These are phyloP conservation scores for Theocolax elegans DNA, from an alignment of 1,140 invertebrate species.

Conservation along the genomic window DNA sequence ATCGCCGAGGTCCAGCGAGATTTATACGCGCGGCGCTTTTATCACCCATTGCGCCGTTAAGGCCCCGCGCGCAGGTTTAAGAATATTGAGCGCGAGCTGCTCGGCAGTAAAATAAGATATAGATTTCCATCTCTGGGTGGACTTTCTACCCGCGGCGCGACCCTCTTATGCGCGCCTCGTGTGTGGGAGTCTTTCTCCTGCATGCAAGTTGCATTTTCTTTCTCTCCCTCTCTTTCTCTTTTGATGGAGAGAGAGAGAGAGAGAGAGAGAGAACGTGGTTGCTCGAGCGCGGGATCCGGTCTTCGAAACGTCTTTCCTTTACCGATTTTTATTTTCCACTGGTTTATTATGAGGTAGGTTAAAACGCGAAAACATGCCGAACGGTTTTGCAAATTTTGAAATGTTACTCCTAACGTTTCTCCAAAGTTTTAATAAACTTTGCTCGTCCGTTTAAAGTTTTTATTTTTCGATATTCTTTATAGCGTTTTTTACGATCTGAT, in stretches of 20 bases:
- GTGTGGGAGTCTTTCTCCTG: constrained; percentile 53
- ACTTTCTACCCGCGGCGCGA: constrained; percentile 55
- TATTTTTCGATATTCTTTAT: too few relatives aligned
- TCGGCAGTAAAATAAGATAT: constrained; percentile 62
- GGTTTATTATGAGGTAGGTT: constrained; percentile 2
- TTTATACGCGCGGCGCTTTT: constrained; percentile 54
- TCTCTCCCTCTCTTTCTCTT: background rate
- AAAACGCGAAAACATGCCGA: too few relatives aligned
- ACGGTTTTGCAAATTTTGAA: too few relatives aligned
- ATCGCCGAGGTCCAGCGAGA: constrained; percentile 34
- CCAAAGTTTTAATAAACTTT: too few relatives aligned
- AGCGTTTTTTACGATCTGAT: too few relatives aligned
- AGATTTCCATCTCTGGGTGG: constrained; percentile 62
- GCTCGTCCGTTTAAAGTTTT: too few relatives aligned
- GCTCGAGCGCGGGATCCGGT: constrained; percentile 2
- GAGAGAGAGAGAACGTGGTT: too few relatives aligned
- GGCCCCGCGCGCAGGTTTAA: constrained; percentile 45
- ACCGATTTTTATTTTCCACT: constrained; percentile 4
- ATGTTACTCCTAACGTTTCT: too few relatives aligned
- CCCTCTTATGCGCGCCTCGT: constrained; percentile 12
- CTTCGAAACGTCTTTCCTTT: constrained; percentile 11
- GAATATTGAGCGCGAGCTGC: constrained; percentile 54
- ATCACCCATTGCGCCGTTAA: constrained; percentile 44
- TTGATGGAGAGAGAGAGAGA: too few relatives aligned
- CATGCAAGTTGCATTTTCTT: background rate